Base-by-base conservation (phyloP, 2,113 vertebrate species). In the Micronisus gabar region DNA sequence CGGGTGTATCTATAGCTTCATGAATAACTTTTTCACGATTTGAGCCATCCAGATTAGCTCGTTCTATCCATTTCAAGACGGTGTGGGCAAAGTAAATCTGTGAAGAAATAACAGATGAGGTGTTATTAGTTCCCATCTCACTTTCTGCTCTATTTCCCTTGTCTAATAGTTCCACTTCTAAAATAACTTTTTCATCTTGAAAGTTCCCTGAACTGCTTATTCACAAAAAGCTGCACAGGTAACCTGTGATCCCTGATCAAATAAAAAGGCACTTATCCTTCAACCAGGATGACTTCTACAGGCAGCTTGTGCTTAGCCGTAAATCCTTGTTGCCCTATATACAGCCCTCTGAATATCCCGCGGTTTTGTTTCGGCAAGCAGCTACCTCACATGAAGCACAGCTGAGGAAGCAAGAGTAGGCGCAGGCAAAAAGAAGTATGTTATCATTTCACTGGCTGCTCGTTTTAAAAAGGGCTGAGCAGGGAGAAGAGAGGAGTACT, bases 31-130 rank as follows among this genome's bases (percentile, higher is more conserved):
- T 97, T 68, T 99, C 98, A 86, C 98, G 97, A 32, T 97, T 96
- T 59, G 98, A 98, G 63, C 98, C 98, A 40, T 98, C 98, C 96
- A 99, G 45, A 88, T 99, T 98, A 56, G 98, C 97, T 94, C 98
- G 97, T 96, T 99, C 99, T 93, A 99, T 99, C 86, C 98, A 98
- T 88, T 98, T 99, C 95, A 98, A 95, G 72, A 95, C 97, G 1
- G 97, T 98, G 63, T 99, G 98, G 25, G 99, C 98, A 98, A 99
- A 99, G 94, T 99, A 99, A 45, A 99, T 97, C 99, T 99, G 90
- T 58, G 68, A 96, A 98, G 63, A 97, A 83, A 97, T 88, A 68
- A 89, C 2, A 94, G 41, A 66, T 19, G 38, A 68, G 16, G 15
- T 34, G 15, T 47, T 47, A 70, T 82, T 86, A 93, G 70, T 83